These are phyloP conservation scores for Gymnarchus niloticus DNA, from an alignment of 2,113 vertebrate species.

Conservation along the genomic window DNA sequence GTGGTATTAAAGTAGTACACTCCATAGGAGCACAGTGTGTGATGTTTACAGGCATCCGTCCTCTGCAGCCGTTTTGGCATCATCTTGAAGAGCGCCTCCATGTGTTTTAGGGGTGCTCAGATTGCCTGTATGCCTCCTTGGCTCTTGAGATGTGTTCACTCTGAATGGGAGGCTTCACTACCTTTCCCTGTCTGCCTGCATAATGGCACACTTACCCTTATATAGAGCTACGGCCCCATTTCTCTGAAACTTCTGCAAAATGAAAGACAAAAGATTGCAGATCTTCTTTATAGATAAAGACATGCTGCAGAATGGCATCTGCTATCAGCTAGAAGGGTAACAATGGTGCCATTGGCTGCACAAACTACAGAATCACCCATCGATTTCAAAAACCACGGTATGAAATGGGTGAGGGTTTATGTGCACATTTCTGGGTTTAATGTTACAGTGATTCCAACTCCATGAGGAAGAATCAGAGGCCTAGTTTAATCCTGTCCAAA, in stretches of 20 bases:
- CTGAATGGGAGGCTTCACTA: not conserved
- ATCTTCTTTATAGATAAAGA: not conserved
- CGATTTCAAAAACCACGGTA: not conserved
- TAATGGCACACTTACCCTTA: not conserved
- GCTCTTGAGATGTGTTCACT: not conserved
- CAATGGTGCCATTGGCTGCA: not conserved
- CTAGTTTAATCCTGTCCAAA: not conserved
- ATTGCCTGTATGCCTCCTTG: not conserved
- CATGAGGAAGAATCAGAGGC: not conserved
- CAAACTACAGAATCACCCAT: not conserved
- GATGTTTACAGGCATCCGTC: not conserved
- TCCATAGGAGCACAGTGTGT: not conserved
- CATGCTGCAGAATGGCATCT: not conserved
- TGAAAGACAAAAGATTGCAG: not conserved
- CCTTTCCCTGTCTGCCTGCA: not conserved
- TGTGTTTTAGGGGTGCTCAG: not conserved
- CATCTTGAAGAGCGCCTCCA: not conserved
- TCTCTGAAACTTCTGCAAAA: not conserved
- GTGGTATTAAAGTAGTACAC: not conserved
- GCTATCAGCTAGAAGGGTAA: not conserved
- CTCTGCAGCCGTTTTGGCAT: not conserved
- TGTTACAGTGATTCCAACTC: constrained; percentile 1
- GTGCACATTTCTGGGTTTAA: not conserved
- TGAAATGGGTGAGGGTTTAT: not conserved
- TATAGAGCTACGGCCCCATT: constrained; percentile 10